phyloP scores from a whole-genome alignment of 2,797 vertebrate genomes.

The Micrastur ruficollis region DNA sequence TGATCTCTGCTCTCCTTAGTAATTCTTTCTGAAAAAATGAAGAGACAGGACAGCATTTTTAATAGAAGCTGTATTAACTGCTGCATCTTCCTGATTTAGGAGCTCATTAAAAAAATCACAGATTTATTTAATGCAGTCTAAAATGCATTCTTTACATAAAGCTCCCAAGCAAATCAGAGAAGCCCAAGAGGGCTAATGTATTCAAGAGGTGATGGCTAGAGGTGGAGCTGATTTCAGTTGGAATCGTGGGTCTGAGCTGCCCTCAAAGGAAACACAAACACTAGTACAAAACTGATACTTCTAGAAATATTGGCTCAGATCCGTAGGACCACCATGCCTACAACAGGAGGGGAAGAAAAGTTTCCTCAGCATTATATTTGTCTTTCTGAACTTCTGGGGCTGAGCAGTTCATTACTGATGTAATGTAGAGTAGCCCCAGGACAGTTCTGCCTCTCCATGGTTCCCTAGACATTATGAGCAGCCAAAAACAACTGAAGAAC shows the following conservation, averaged over 20 bases:
- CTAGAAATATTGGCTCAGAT: neutral
- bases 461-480: neutral
- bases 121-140: neutral
- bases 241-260: neutral
- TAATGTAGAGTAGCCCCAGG: neutral
- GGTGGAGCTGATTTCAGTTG: neutral
- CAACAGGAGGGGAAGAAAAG: neutral
- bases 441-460: neutral
- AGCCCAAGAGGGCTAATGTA: neutral
- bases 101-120: neutral
- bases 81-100: neutral
- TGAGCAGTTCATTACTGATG: neutral
- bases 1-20: neutral
- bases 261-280: neutral
- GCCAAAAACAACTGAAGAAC: neutral
- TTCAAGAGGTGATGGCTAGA: neutral
- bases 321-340: neutral
- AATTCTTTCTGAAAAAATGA: conserved; percentile 9
- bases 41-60: neutral
- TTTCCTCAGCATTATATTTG: neutral
- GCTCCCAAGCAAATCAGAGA: neutral
- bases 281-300: neutral
- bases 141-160: neutral
- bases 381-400: neutral
- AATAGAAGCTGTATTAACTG: neutral